A percentile compares a stretch with the other conserved stretches of the same genome.
These are phyloP conservation scores for Monochamus alternatus DNA, from an alignment of 2,888 invertebrate species.

Conservation along the genomic window DNA sequence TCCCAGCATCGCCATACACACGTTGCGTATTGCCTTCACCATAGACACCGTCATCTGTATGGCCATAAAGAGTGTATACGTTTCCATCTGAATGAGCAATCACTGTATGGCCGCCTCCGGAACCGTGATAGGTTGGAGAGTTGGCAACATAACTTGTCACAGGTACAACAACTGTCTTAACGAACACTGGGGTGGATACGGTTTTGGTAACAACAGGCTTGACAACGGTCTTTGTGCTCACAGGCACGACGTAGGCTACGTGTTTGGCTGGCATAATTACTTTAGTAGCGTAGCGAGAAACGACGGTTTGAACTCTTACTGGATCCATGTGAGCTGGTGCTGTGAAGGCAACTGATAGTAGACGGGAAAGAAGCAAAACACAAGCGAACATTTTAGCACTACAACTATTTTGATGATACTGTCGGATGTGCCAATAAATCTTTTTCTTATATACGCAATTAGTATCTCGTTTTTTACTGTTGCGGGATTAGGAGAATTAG, in stretches of 20 bases:
- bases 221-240: background rate
- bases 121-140: background rate
- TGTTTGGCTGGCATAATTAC: background rate
- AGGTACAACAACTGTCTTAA: background rate
- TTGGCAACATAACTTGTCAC: background rate
- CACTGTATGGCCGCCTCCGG: background rate
- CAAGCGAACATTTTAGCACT: slow-evolving; percentile 4
- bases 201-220: background rate
- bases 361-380: background rate
- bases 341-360: background rate
- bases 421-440: background rate
- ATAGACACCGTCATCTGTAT: background rate
- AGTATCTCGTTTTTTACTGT: slow-evolving; percentile 1
- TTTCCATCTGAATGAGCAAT: background rate
- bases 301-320: background rate
- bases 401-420: slow-evolving; percentile 3
- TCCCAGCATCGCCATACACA: background rate
- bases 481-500: background rate
- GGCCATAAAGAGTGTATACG: background rate
- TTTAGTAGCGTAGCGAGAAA: background rate
- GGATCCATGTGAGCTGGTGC: background rate
- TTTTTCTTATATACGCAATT: slow-evolving; percentile 22
- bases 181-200: background rate
- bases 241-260: background rate
- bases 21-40: background rate